Base-by-base conservation (phyloP, 1,140 invertebrate species). In the Gonioctena quinquepunctata region DNA sequence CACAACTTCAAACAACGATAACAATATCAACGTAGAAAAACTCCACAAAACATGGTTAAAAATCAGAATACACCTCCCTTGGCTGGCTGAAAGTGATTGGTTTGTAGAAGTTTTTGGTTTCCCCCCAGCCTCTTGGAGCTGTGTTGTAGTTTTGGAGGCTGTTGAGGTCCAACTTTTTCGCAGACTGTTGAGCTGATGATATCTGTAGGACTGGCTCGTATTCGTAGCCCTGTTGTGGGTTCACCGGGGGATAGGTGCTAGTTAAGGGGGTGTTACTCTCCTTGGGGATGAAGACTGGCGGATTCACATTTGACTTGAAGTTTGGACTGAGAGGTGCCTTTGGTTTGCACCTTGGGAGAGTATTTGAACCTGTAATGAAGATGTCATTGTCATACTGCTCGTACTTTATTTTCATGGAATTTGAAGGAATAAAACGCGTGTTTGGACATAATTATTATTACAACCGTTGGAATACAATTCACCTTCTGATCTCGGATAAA, bases 51-150 rank as follows among this genome's bases (percentile, higher is more conserved):
- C 25, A n/a, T n/a, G 0, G 22, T 83, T 86, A 90, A 79, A 89
- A 91, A 82, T 91, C 90, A 50, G 90, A 88, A 79, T 89, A 91
- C 0, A 80, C 85, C 18, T 85, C 82, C 64, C 82, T 83, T 0
- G 84, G 80, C 68, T 85, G 86, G 28, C 85, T 84, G 80, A 92
- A 91, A 33, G 89, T 88, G 21, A 93, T 86, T 0, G 91, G 91
- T 69, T 88, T 85, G 82, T 93, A 93, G 68, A 88, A 88, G 13
- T 87, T 84, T 66, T 87, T 85, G 52, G 86, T 85, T 70, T 89
- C 86, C 16, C 89, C 86, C 93, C 93, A 94, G 4, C 92, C 92
- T 63, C 92, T 87, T n/a, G 93, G 91, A 23, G 91, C 91, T 1
- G 91, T 93, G 73, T 94, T 94, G 80, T 93, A 94, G 73, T 92